Base-by-base conservation (phyloP, 2,888 invertebrate genomes). In the Endotricha flammealis region DNA sequence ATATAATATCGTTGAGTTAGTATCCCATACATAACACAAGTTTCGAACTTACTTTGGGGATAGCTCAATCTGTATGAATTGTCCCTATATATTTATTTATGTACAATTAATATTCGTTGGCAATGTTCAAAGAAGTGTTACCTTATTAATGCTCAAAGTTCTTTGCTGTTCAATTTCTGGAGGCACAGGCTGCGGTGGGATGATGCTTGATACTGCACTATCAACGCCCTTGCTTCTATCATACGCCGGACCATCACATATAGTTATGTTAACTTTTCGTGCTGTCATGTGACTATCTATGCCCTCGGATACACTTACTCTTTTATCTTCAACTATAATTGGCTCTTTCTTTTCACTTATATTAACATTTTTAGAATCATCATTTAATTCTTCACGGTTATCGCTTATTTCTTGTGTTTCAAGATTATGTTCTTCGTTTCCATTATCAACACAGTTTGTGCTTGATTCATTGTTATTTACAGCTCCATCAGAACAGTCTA, bases 161-260 rank as follows among this genome's bases (percentile, higher is more conserved):
- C 95, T 89, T 64, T 96, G 95, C 53, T 93, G 92, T 57, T 95
- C 94, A 36, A 96, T 93, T 73, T 95, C 95, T 0, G 93, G 92
- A 2, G 94, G 93, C 4, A 94, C 90, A 1, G 93, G 91, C 58
- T 92, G 92, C 4, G 90, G 89, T n/a, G 90, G 88, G 29, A 90
- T 87, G 30, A 86, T 33, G 6, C 14, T 16, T 5, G 32, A 33
- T 9, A 11, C 12, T 27, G 25, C 53, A n/a, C 78, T 83, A 63
- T 78, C 89, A 48, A 64, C 45, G 44, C 50, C 60, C 59, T 81
- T 85, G 14, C 43, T 61, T 41, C 70, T 74, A 9, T 79, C 78
- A 34, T 60, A 74, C 0, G 55, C 47, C 8, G 70, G 71, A 7
- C 59, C 73, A 50, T 87, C 83, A 40, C 74, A 75, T 46, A 83